Base-by-base conservation (phyloP, 2,797 vertebrate species). In the Microhierax caerulescens region DNA sequence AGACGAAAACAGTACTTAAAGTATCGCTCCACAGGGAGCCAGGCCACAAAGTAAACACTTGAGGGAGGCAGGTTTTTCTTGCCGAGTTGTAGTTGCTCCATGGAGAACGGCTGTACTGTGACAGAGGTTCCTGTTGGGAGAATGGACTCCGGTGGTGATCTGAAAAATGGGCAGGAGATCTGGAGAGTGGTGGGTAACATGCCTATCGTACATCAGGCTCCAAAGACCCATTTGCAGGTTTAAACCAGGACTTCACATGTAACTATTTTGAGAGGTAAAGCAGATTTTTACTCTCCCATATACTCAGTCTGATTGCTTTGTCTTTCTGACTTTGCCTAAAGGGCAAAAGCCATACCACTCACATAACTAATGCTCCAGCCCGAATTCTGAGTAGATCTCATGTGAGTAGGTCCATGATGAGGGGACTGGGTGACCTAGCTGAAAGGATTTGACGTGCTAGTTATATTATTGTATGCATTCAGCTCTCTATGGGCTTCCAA, bases 171-270 rank as follows among this genome's bases (percentile, higher is more conserved):
- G 59, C 28, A 36, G 65, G 64, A 53, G 41, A 32, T 19, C 60
- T 45, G 37, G 60, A 51, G 48, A n/a, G 41, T 4, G 30, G 9
- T 4, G 28, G 37, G 5, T 28, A 41, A 13, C 17, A 0, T 4
- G 22, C 5, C 0, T 22, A 22, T 34, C 10, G 0, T 14, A 8
- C 37, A 28, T 4, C 59, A 41, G n/a, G 4, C n/a, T 67, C 54
- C 37, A 3, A 8, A 37, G 37, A 19, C 13, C 28, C 21, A 4
- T 1, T 10, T 75, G 39, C 37, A 32, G n/a, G 20, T 50, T 88
- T 70, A 24, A 65, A 61, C 13, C 63, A n/a, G 75, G 47, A n/a
- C 13, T 60, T 75, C 15, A 16, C 39, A 8, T 5, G 6, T n/a
- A 36, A 30, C 41, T 41, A 3, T 17, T 56, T 2, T 34, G 64